Conservation (phyloP, 2,797 vertebrate species). For the Ceryle rudis region DNA sequence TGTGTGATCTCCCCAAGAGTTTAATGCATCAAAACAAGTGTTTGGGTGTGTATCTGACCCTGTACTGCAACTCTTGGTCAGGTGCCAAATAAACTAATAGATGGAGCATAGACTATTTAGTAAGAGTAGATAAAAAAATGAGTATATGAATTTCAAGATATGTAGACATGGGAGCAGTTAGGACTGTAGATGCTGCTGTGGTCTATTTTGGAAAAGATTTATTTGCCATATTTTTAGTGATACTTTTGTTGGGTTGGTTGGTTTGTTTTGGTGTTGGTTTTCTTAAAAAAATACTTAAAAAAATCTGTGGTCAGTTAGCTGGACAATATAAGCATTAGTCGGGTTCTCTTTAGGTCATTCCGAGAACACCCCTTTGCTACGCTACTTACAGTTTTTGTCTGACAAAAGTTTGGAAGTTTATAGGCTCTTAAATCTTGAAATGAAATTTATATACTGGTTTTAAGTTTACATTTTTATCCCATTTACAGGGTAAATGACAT, state of each 20-base stretch:
- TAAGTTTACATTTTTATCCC: neutral
- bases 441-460: neutral
- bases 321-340: neutral
- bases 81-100: neutral
- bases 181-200: neutral
- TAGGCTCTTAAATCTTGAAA: neutral
- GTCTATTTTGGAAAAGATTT: neutral
- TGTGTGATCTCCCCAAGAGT: neutral
- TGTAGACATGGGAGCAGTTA: neutral
- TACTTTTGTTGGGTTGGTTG: neutral
- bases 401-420: neutral
- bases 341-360: neutral
- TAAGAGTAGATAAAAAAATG: neutral
- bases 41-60: neutral
- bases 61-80: neutral
- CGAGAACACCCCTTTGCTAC: neutral
- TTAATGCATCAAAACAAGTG: fast-evolving
- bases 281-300: neutral
- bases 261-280: too few species aligned
- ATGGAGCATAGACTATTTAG: neutral
- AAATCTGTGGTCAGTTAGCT: neutral
- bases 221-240: neutral
- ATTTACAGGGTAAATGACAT: neutral
- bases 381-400: neutral
- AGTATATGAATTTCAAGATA: neutral